Conservation (phyloP, 2,888 invertebrate species). For the Cremastinae sp. region DNA sequence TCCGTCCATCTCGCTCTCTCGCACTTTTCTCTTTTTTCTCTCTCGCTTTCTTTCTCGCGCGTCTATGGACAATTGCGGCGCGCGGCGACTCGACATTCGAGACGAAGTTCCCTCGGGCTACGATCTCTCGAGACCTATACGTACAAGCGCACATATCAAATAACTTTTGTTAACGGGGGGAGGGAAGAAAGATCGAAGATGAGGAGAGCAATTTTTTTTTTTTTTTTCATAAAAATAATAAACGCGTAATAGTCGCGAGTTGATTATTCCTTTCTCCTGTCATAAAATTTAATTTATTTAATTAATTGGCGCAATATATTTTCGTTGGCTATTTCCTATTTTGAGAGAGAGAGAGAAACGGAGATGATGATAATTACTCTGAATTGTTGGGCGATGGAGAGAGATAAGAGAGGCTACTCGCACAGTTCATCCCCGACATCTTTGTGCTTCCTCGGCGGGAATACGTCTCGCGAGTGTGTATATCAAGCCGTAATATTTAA, state of each 20-base stretch:
- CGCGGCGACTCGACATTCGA: slow-evolving; percentile 33
- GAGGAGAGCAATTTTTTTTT: too few relatives aligned
- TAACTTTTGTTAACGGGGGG: slow-evolving; percentile 34
- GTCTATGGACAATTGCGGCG: slow-evolving; percentile 36
- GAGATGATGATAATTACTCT: slow-evolving; percentile 17
- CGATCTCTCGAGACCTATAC: slow-evolving; percentile 41
- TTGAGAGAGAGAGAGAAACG: too few relatives aligned
- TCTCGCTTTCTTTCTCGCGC: slow-evolving; percentile 9
- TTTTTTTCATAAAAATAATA: neutral
- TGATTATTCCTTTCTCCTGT: too few relatives aligned
- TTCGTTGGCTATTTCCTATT: too few relatives aligned
- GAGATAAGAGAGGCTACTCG: neutral
- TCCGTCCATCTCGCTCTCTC: slow-evolving; percentile 12
- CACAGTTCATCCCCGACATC: slow-evolving; percentile 8
- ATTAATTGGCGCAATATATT: too few relatives aligned
- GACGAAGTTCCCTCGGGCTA: slow-evolving; percentile 39
- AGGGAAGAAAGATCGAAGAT: slow-evolving; percentile 3
- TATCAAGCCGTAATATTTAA: slow-evolving; percentile 55
- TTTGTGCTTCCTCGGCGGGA: slow-evolving; percentile 13
- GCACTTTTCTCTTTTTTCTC: neutral
- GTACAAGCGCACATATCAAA: slow-evolving; percentile 39
- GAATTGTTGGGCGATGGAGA: slow-evolving; percentile 2
- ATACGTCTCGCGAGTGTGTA: slow-evolving; percentile 7
- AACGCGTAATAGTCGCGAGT: too few relatives aligned
- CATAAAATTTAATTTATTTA: too few relatives aligned